Conservation (phyloP, 35 echinoderm and acorn worm genomes). For the Diadema setosum region DNA sequence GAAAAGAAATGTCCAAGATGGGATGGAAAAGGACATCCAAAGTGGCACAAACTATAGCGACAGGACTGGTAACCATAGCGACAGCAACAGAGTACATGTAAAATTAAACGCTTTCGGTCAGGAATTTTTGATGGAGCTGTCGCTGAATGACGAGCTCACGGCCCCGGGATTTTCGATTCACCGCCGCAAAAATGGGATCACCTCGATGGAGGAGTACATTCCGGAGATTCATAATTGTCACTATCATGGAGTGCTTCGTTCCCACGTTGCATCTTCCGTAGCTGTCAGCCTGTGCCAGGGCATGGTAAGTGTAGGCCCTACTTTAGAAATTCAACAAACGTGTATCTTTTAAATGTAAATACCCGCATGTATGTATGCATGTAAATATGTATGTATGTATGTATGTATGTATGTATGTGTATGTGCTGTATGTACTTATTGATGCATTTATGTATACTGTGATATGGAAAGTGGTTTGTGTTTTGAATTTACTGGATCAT, state of each 20-base stretch:
- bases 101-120: conserved; percentile 62
- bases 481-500: no score
- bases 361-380: no score
- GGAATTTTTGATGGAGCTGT: conserved; percentile 81
- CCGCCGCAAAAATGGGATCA: conserved; percentile 52
- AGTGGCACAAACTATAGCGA: not conserved
- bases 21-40: not conserved
- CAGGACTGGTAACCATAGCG: not conserved
- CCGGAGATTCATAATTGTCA: conserved; percentile 83
- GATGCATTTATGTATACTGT: no score
- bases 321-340: no score
- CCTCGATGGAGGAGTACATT: conserved; percentile 53
- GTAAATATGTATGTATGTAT: no score
- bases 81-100: conserved; percentile 19
- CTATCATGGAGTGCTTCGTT: conserved; percentile 57
- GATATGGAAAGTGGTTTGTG: no score
- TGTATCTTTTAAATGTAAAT: no score
- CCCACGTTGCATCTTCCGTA: conserved; percentile 52
- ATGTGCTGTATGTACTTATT: no score
- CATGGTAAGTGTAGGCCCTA: conserved; percentile 72
- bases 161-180: conserved; percentile 78
- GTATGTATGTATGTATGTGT: no score
- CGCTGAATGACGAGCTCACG: conserved; percentile 62
- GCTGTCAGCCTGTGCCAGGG: conserved; percentile 91
- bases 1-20: conserved; percentile 45